Evolutionary conservation across 2,888 invertebrate species (phyloP).

Genomic region (Uropetala carovei): DNA sequence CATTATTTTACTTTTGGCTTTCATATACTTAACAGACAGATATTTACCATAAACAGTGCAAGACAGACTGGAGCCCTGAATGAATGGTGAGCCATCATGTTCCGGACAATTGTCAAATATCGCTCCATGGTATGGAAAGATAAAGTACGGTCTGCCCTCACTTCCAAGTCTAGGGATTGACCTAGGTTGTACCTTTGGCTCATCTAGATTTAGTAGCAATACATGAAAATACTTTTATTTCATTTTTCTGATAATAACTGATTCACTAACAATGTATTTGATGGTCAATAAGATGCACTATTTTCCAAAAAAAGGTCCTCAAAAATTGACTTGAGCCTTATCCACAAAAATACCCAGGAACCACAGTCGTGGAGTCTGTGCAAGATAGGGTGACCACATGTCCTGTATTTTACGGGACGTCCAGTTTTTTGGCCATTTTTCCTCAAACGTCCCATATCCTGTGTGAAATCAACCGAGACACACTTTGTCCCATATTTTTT

Average conservation of each 20-base stretch:
- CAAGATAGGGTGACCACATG: too few relatives aligned
- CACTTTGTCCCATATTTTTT: too few relatives aligned
- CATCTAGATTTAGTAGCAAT: conserved; percentile 66
- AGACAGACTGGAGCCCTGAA: conserved; percentile 78
- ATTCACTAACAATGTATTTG: too few relatives aligned
- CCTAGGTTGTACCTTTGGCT: conserved; percentile 69
- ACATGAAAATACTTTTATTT: background rate
- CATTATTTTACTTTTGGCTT: background rate
- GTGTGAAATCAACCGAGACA: too few relatives aligned
- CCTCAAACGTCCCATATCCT: too few relatives aligned
- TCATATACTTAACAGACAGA: background rate
- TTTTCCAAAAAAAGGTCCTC: too few relatives aligned
- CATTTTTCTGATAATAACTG: background rate
- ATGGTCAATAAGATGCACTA: too few relatives aligned
- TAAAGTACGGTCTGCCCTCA: conserved; percentile 67
- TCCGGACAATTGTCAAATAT: conserved; percentile 77
- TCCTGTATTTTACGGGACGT: too few relatives aligned
- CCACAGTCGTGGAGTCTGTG: too few relatives aligned
- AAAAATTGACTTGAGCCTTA: too few relatives aligned
- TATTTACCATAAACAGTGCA: conserved; percentile 76
- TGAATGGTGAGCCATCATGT: conserved; percentile 79
- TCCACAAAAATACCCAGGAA: too few relatives aligned
- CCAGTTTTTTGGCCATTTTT: too few relatives aligned
- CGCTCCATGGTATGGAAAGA: conserved; percentile 74
- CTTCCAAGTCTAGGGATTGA: conserved; percentile 68